Conservation (phyloP, 2,888 invertebrate species). For the Laspeyria flexula region DNA sequence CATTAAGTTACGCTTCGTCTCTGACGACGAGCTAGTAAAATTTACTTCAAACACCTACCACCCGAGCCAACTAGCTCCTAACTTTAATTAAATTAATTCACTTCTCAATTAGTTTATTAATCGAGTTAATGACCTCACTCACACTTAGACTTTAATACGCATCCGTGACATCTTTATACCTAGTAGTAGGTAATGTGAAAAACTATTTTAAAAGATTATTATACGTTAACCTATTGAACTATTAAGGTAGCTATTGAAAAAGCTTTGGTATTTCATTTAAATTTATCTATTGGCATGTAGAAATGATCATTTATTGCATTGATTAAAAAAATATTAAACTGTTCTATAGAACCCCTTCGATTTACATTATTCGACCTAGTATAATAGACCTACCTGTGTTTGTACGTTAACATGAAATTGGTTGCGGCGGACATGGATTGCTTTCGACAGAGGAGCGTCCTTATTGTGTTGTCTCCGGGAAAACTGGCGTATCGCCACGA, state of each 20-base stretch:
- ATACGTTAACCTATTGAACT: too few relatives aligned
- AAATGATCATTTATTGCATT: too few relatives aligned
- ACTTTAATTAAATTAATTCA: constrained; percentile 54
- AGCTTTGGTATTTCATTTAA: too few relatives aligned
- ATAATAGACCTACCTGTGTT: constrained; percentile 30
- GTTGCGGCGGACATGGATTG: constrained; percentile 74
- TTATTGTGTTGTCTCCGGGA: constrained; percentile 78
- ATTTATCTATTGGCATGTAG: too few relatives aligned
- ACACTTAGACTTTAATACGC: constrained; percentile 22
- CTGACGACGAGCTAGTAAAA: constrained; percentile 57
- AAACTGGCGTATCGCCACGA: constrained; percentile 74
- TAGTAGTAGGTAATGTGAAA: too few relatives aligned
- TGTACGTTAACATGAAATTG: constrained; percentile 55
- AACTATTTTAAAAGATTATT: too few relatives aligned
- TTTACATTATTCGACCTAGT: constrained; percentile 14
- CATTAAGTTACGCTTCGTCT: constrained; percentile 78
- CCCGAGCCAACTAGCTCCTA: constrained; percentile 50
- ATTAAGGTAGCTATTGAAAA: too few relatives aligned
- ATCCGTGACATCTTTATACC: neutral
- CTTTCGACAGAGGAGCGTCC: constrained; percentile 72
- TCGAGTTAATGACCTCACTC: constrained; percentile 41
- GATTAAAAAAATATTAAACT: too few relatives aligned
- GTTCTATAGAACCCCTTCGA: neutral
- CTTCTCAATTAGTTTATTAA: constrained; percentile 44
- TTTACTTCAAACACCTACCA: constrained; percentile 64